Evolutionary conservation across 1,140 invertebrate species (phyloP).

Genomic region (Drosophila mauritiana): DNA sequence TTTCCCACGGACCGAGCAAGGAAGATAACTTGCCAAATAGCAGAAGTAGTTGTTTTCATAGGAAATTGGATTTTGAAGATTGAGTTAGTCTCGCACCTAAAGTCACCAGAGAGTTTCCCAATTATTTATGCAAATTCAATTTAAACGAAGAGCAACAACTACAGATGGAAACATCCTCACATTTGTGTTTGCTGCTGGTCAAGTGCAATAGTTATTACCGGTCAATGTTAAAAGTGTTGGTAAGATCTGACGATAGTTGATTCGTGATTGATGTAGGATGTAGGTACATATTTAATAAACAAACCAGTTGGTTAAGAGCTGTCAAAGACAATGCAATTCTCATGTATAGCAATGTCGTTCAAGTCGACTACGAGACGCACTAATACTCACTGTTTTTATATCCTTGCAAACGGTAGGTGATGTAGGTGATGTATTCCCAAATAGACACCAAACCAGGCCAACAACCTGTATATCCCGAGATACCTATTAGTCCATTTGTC

Average conservation of each 20-base stretch:
- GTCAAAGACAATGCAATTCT: conserved; percentile 20
- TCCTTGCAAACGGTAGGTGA: too few relatives aligned
- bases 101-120: conserved; percentile 25
- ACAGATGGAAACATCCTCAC: conserved; percentile 1
- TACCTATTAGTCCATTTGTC: too few relatives aligned
- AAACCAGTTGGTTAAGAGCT: neutral
- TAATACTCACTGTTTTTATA: too few relatives aligned
- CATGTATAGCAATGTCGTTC: conserved; percentile 15
- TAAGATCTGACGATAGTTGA: conserved; percentile 16
- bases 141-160: conserved; percentile 25
- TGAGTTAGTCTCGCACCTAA: conserved; percentile 12
- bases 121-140: conserved; percentile 61
- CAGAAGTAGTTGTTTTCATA: conserved; percentile 13
- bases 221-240: conserved; percentile 41
- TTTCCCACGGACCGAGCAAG: neutral
- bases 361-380: too few relatives aligned
- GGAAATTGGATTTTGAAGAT: conserved; percentile 38
- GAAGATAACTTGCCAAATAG: conserved; percentile 23
- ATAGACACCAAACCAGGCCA: too few relatives aligned
- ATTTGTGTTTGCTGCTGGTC: conserved; percentile 39
- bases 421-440: too few relatives aligned
- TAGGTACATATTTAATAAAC: conserved; percentile 18
- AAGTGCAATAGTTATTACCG: conserved; percentile 37
- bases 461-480: too few relatives aligned
- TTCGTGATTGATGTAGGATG: conserved; percentile 31